phyloP scores from a whole-genome alignment of 2,797 vertebrate genomes.

The Australoheros facetus region DNA sequence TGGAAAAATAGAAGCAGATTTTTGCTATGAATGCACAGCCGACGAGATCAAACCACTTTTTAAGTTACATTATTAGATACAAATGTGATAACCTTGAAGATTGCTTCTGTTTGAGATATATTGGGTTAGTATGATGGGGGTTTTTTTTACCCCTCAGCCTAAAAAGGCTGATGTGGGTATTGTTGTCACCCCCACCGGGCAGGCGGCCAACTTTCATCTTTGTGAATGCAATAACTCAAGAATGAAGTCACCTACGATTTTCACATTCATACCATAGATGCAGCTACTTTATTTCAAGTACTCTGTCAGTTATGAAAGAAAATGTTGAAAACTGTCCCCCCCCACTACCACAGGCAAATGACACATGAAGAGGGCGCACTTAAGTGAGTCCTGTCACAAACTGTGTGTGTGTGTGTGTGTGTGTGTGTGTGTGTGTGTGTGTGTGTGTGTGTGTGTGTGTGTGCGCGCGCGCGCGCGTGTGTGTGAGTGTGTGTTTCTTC shows the following conservation, averaged over 20 bases:
- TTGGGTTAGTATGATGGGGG: background rate
- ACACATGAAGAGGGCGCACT: conserved; percentile 1
- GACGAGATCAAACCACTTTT: background rate
- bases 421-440: background rate
- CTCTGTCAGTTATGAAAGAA: background rate
- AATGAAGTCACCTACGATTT: too few relatives aligned
- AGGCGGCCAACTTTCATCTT: too few relatives aligned
- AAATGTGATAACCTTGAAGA: background rate
- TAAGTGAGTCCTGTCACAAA: conserved; percentile 19
- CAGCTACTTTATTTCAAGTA: background rate
- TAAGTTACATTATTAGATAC: background rate
- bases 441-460: too few relatives aligned
- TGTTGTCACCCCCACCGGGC: too few relatives aligned
- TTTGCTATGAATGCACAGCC: background rate
- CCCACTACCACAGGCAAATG: background rate
- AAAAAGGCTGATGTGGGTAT: too few relatives aligned
- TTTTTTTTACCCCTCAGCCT: background rate
- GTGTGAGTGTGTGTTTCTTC: background rate
- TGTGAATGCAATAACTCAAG: too few relatives aligned
- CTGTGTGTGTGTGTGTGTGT: background rate
- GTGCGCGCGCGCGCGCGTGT: too few relatives aligned
- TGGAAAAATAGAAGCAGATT: fast-evolving
- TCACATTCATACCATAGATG: too few relatives aligned
- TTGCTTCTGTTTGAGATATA: background rate
- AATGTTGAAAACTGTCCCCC: background rate